Evolutionary conservation across 2,797 vertebrate genomes (phyloP).

Genomic region (Peromyscus attwateri): DNA sequence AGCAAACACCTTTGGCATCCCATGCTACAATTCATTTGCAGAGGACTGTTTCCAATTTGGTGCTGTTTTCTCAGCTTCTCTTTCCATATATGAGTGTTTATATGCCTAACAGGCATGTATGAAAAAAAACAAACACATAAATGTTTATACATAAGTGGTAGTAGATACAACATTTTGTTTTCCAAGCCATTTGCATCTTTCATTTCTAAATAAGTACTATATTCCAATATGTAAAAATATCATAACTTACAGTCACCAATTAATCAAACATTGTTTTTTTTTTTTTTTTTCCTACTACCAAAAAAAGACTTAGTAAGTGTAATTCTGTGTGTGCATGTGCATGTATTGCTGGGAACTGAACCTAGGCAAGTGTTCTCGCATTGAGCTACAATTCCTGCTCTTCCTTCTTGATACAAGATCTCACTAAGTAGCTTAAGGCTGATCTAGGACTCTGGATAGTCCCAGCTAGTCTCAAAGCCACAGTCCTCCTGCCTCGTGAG

Average conservation of each 20-base stretch:
- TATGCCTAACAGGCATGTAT: background rate
- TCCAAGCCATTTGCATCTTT: constrained; percentile 19
- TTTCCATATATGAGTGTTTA: background rate
- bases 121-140: background rate
- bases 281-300: constrained; percentile 5
- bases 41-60: background rate
- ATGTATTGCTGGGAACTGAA: background rate
- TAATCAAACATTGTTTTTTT: background rate
- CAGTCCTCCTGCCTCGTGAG: background rate
- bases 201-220: constrained; percentile 35
- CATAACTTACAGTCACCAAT: constrained; percentile 2
- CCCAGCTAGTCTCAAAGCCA: background rate
- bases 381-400: background rate
- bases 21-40: constrained; percentile 8
- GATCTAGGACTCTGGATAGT: background rate
- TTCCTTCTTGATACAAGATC: background rate
- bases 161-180: constrained; percentile 25
- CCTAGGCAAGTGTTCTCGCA: background rate
- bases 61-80: background rate
- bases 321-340: background rate
- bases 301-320: constrained; percentile 13
- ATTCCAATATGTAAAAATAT: constrained; percentile 21
- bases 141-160: constrained; percentile 36
- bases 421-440: background rate
- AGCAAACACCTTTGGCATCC: background rate